Percentiles rank a stretch among this genome's conserved stretches.
Evolutionary conservation across 2,113 vertebrate genomes (phyloP).

Genomic region (Centropus unirufus): DNA sequence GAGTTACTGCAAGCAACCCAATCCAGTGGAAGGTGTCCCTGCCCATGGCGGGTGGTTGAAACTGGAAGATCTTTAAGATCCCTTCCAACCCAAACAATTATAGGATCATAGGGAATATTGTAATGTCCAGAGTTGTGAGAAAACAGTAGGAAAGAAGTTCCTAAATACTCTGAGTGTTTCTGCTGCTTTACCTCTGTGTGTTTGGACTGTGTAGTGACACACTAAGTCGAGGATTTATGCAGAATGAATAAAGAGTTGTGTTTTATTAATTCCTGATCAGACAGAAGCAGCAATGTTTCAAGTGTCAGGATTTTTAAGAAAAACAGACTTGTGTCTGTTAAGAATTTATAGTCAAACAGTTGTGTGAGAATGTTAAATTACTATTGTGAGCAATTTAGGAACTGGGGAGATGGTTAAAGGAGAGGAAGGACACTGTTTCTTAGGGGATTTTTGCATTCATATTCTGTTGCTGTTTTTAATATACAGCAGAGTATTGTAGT

Average conservation of each 20-base stretch:
- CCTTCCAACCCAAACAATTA: too few relatives aligned
- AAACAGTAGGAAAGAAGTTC: background rate
- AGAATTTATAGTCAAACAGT: background rate
- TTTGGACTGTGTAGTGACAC: background rate
- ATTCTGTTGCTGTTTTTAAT: background rate
- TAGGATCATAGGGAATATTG: background rate
- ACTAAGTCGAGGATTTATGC: background rate
- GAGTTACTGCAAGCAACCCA: background rate
- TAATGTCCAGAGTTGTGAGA: background rate
- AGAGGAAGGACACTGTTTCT: background rate
- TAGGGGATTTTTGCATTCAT: rapidly evolving
- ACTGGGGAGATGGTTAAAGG: background rate
- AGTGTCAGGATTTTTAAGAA: background rate
- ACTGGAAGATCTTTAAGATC: too few relatives aligned
- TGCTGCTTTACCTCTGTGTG: background rate
- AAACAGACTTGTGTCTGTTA: background rate
- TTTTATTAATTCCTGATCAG: background rate
- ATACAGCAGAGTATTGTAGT: rapidly evolving
- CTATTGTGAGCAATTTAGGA: rapidly evolving
- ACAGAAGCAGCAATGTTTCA: background rate
- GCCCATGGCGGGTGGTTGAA: too few relatives aligned
- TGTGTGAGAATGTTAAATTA: background rate
- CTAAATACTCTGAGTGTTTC: background rate
- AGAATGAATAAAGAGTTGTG: background rate
- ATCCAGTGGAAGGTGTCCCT: too few relatives aligned